Conservation (phyloP, 2,888 invertebrate species). For the Dyspetes luteomarginatus region DNA sequence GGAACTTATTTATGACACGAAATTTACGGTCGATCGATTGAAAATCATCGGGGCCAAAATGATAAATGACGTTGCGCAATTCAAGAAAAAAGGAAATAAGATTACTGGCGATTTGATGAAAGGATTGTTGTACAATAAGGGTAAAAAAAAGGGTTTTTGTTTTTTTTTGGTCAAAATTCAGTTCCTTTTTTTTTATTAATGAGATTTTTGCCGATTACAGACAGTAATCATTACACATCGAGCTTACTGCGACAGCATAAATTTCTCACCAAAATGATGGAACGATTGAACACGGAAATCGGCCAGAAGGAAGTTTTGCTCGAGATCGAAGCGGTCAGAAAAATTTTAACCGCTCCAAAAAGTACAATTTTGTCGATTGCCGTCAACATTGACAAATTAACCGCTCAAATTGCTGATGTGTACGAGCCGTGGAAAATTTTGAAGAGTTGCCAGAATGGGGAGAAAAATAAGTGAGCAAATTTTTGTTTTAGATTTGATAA, state of each 20-base stretch:
- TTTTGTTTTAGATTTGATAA: too few relatives aligned
- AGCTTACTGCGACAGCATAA: slow-evolving; percentile 91
- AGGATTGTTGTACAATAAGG: slow-evolving; percentile 86
- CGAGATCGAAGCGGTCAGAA: slow-evolving; percentile 85
- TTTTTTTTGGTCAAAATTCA: slow-evolving; percentile 28
- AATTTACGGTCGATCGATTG: slow-evolving; percentile 89
- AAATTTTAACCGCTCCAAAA: slow-evolving; percentile 85
- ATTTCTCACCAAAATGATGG: slow-evolving; percentile 89
- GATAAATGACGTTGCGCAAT: slow-evolving; percentile 91
- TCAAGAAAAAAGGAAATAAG: slow-evolving; percentile 89
- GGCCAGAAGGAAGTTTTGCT: slow-evolving; percentile 84
- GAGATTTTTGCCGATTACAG: slow-evolving; percentile 79
- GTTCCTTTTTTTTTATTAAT: neutral
- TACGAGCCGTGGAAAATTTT: slow-evolving; percentile 85
- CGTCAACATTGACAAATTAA: slow-evolving; percentile 87
- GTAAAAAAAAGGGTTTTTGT: slow-evolving; percentile 79
- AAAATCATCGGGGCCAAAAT: slow-evolving; percentile 92
- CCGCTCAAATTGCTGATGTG: slow-evolving; percentile 83
- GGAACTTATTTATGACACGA: slow-evolving; percentile 89
- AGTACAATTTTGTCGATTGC: slow-evolving; percentile 90
- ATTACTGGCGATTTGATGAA: slow-evolving; percentile 87
- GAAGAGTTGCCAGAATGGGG: slow-evolving; percentile 69
- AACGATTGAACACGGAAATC: slow-evolving; percentile 85
- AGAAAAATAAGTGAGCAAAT: slow-evolving; percentile 75
- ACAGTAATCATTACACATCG: slow-evolving; percentile 89